A percentile compares a stretch with the other conserved stretches of the same genome.
Evolutionary conservation across 1,140 invertebrate species (phyloP).

Genomic region (Archegozetes longisetosus): DNA sequence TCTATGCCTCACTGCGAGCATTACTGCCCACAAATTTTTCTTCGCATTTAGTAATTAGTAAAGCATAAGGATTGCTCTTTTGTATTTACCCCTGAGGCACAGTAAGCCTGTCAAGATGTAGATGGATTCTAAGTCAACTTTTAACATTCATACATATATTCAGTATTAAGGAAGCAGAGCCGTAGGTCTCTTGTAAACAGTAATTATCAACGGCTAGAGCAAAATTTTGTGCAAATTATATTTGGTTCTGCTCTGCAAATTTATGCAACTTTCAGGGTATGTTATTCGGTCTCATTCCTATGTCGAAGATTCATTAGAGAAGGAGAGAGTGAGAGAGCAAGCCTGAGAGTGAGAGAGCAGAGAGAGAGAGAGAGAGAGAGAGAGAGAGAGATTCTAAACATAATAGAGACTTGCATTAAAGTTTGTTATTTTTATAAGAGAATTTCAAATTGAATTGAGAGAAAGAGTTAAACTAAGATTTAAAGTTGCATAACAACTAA

Average conservation of each 20-base stretch:
- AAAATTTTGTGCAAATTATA: neutral
- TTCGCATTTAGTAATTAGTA: neutral
- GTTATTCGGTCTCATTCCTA: neutral
- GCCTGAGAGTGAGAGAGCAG: too few relatives aligned
- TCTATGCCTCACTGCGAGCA: too few relatives aligned
- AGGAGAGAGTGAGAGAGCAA: too few relatives aligned
- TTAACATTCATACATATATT: neutral
- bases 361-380: too few relatives aligned
- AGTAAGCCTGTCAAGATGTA: neutral
- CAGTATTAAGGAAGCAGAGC: neutral
- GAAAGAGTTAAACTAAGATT: too few relatives aligned
- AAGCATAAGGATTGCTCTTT: neutral
- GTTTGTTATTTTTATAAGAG: too few relatives aligned
- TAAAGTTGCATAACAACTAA: too few relatives aligned
- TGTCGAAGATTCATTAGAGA: too few relatives aligned
- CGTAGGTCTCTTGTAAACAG: neutral
- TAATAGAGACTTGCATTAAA: too few relatives aligned
- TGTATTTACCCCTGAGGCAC: neutral
- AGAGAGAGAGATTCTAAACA: too few relatives aligned
- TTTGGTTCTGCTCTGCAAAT: neutral
- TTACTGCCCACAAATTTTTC: neutral
- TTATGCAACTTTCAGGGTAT: neutral
- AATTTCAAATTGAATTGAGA: too few relatives aligned
- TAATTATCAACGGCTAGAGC: neutral
- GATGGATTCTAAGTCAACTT: neutral